phyloP scores from a whole-genome alignment of 1,140 invertebrate species.

The Dinoponera quadriceps region DNA sequence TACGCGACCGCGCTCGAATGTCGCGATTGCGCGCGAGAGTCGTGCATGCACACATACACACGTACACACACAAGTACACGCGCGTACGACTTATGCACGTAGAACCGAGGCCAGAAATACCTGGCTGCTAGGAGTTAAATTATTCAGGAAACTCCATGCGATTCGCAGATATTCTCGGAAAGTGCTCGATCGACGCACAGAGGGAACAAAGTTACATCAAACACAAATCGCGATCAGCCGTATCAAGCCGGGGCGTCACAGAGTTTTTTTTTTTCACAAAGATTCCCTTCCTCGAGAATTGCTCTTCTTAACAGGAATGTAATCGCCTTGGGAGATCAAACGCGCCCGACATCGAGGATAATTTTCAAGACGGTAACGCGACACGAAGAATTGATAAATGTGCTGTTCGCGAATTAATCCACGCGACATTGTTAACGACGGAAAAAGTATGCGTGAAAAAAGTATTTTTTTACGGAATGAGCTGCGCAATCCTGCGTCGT shows the following conservation, averaged over 20 bases:
- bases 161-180: slow-evolving; percentile 60
- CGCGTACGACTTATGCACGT: slow-evolving; percentile 13
- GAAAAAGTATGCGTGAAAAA: background rate
- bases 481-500: too few relatives aligned
- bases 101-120: slow-evolving; percentile 53
- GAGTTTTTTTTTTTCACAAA: background rate
- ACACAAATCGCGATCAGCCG: slow-evolving; percentile 29
- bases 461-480: background rate
- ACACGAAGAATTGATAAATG: too few relatives aligned
- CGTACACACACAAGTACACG: slow-evolving; percentile 6
- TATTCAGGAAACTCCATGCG: slow-evolving; percentile 48
- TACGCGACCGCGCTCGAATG: slow-evolving; percentile 7
- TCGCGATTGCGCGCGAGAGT: background rate
- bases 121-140: slow-evolving; percentile 54
- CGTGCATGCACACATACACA: too few relatives aligned
- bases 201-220: slow-evolving; percentile 44
- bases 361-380: too few relatives aligned
- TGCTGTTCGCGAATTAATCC: too few relatives aligned
- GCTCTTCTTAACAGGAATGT: too few relatives aligned
- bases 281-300: background rate
- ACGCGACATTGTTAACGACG: too few relatives aligned
- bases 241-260: slow-evolving; percentile 6
- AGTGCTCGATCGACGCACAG: slow-evolving; percentile 48
- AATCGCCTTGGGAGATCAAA: too few relatives aligned
- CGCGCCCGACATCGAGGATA: too few relatives aligned